Evolutionary conservation across 2,888 invertebrate genomes (phyloP).

Genomic region (Carcina quercana): DNA sequence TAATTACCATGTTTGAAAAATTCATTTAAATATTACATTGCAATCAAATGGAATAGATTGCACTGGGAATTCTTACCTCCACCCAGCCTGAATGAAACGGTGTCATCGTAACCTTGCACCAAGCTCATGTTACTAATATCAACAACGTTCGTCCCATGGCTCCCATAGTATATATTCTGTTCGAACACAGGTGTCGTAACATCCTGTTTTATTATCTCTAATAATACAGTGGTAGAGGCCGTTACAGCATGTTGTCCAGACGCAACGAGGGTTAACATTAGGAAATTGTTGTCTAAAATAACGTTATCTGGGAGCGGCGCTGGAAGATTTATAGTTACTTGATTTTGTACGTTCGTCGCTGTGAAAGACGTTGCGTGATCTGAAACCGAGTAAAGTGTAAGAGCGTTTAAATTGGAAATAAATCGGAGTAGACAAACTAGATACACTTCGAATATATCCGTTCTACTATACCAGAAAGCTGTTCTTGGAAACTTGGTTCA

Average conservation of each 20-base stretch:
- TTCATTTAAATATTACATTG: no score
- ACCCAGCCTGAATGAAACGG: constrained; percentile 35
- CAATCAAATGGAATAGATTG: no score
- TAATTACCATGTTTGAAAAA: no score
- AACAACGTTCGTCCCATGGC: constrained; percentile 25
- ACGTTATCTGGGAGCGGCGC: constrained; percentile 31
- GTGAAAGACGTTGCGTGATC: constrained; percentile 32
- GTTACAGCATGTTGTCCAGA: constrained; percentile 34
- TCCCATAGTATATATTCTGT: constrained; percentile 37
- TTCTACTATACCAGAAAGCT: no score
- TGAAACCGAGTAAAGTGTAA: constrained; percentile 32
- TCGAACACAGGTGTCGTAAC: constrained; percentile 40
- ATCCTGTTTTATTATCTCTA: constrained; percentile 50
- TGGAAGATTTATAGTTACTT: constrained; percentile 26
- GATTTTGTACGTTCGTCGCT: constrained; percentile 22
- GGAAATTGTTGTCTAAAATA: constrained; percentile 35
- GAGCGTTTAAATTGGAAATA: no score
- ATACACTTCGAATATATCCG: no score
- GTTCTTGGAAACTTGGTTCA: no score
- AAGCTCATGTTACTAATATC: constrained; percentile 35
- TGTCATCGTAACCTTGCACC: constrained; percentile 38
- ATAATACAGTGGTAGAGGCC: constrained; percentile 36
- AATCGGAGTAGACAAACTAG: no score
- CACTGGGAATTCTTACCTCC: constrained; percentile 47
- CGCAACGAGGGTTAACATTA: constrained; percentile 42